phyloP scores from a whole-genome alignment of 2,888 invertebrate species.

The Limnephilus marmoratus region DNA sequence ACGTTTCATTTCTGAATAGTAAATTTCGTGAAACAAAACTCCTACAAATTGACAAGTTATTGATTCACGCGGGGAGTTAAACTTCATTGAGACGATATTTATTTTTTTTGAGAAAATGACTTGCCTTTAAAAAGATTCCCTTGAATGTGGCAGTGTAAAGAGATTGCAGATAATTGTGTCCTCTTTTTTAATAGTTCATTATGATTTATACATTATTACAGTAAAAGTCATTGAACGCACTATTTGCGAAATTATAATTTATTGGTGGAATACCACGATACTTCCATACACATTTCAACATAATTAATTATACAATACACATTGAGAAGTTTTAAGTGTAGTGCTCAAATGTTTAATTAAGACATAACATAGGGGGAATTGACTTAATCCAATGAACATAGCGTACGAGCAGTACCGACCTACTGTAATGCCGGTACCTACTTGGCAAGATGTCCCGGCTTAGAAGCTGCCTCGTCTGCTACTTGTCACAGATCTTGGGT shows the following conservation, averaged over 20 bases:
- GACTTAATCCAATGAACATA: slow-evolving; percentile 23
- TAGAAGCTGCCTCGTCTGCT: neutral
- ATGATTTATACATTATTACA: too few relatives aligned
- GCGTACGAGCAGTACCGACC: neutral
- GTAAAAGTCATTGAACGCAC: neutral
- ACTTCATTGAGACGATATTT: too few relatives aligned
- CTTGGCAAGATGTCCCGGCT: slow-evolving; percentile 9
- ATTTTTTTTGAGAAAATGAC: too few relatives aligned
- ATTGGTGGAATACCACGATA: neutral
- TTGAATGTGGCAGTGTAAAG: too few relatives aligned
- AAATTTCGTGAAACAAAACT: too few relatives aligned
- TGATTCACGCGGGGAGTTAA: too few relatives aligned
- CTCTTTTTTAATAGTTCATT: too few relatives aligned
- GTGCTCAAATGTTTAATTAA: slow-evolving; percentile 29
- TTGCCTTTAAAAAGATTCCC: too few relatives aligned
- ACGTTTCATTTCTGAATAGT: too few relatives aligned
- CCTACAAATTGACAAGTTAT: too few relatives aligned
- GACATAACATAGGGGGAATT: neutral
- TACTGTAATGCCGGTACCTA: neutral
- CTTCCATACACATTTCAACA: neutral
- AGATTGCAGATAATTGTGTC: too few relatives aligned
- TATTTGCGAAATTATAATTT: neutral
- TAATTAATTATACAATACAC: neutral
- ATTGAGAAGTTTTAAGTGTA: neutral
- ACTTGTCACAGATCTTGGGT: slow-evolving; percentile 25